Evolutionary conservation across 2,888 invertebrate species (phyloP), one percentile per base, ranked within the genome.

Genomic region (Noctua fimbriata): DNA sequence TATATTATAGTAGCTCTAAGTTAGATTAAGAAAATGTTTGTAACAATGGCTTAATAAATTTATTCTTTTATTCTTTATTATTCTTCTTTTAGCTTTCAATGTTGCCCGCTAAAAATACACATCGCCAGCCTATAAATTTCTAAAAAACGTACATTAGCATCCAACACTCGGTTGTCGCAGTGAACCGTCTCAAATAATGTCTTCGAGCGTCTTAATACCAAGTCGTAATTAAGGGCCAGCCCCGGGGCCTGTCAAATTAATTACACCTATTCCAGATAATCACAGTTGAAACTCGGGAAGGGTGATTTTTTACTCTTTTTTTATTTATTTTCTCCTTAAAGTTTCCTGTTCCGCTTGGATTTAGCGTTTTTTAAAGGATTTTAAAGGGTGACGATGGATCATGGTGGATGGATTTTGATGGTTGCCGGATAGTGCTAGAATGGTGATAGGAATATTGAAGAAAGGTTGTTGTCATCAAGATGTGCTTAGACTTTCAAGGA

Each of bases 261-360:
- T 93, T 91, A 91, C 91, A 90, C 88, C 92, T 90, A 91, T 91
- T 91, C 81, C 80, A 89, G 90, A 92, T 92, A 93, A 93, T 93
- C 92, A 87, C 88, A 85, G 86, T 88, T 89, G 90, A 89, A 92
- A 91, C 89, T 89, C 82, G 86, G 88, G 89, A 89, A 85, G 89
- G 87, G 83, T 69, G 83, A 85, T 86, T 87, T 89, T 89, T 89
- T 82, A 78, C 65, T 71, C 73, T 72, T 80, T 74, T 80, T 81
- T 85, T 79, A 80, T 86, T 87, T 79, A 84, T 85, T 75, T 63
- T 76, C 63, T 28, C 47, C 44, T 69, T 14, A 73, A 73, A 82
- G 69, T 79, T 84, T 82, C 41, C 63, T 5, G 71, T 75, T 82
- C n/a, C 36, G 58, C 36, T 77, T 74, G 44, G 74, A 74, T 83